phyloP scores from a whole-genome alignment of 2,797 vertebrate species.

The Pterois miles region DNA sequence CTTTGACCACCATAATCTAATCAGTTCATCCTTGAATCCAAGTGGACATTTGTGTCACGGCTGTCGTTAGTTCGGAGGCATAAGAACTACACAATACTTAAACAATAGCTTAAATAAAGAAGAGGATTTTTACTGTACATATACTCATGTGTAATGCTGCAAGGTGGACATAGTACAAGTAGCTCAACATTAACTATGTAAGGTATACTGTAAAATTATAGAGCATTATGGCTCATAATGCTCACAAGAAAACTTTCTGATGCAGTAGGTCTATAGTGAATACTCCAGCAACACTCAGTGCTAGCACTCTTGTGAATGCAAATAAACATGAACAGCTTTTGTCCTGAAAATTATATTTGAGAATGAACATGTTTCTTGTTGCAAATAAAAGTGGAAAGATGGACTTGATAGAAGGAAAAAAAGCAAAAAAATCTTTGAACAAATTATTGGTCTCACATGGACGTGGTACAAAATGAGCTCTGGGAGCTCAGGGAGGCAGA shows the following conservation, averaged over 20 bases:
- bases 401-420: background rate
- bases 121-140: background rate
- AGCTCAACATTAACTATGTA: background rate
- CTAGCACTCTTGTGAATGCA: background rate
- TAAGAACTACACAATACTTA: no score
- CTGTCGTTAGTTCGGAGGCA: no score
- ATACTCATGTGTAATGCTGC: background rate
- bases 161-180: background rate
- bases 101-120: no score
- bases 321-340: background rate
- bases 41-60: no score
- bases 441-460: conserved; percentile 44
- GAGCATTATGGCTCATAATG: background rate
- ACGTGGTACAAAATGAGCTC: conserved; percentile 49
- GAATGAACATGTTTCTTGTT: background rate
- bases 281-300: background rate
- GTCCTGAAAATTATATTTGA: background rate
- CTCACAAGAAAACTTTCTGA: background rate
- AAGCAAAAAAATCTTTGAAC: conserved; percentile 7
- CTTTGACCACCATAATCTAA: no score
- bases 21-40: no score
- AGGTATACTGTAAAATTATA: background rate
- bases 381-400: background rate
- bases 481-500: conserved; percentile 28
- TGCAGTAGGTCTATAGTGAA: background rate